Evolutionary conservation across 2,888 invertebrate genomes (phyloP), one percentile per base, ranked within the genome.

Genomic region (Dugesia japonica): DNA sequence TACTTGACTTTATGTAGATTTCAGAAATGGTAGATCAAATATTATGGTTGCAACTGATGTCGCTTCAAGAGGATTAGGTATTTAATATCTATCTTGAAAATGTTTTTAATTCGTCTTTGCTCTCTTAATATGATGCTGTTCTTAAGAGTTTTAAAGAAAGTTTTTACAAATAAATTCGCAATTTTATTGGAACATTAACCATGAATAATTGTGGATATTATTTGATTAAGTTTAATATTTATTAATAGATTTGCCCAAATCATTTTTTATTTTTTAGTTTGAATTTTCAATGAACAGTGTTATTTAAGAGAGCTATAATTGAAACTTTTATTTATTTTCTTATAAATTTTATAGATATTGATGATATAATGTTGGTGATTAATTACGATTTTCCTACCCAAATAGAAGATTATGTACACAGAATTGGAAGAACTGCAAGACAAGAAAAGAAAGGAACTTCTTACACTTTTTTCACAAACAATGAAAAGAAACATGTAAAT

Each of bases 331-430:
- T 38, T 38, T 38, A 38, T 13, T 17, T 13, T n/a, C 31, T 31
- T 13, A 7, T 56, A 56, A 20, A 56, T 13, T 73, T 83, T 85
- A 82, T 88, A 95, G 95, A 95, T 89, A 89, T 97, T 28, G 93
- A 94, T 84, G 95, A 97, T 85, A 92, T 97, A 76, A 94, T 94
- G 85, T 94, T 90, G 86, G 97, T 97, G 42, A 92, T 97, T 81
- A 97, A 97, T 86, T 95, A 89, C 84, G 97, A 97, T 86, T 97
- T 94, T 85, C 95, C 97, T 0, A 92, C 92, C 83, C 92, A 92
- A 76, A 92, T 93, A 17, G 97, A 97, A 86, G 95, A 97, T 86
- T 97, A 97, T 84, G 94, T 97, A 79, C 95, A 97, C 85, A 89
- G 95, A 81, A 97, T 97, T 85, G 94, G 95, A 31, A 89, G 94